phyloP scores from a whole-genome alignment of 2,113 vertebrate species.

The Monopterus albus region DNA sequence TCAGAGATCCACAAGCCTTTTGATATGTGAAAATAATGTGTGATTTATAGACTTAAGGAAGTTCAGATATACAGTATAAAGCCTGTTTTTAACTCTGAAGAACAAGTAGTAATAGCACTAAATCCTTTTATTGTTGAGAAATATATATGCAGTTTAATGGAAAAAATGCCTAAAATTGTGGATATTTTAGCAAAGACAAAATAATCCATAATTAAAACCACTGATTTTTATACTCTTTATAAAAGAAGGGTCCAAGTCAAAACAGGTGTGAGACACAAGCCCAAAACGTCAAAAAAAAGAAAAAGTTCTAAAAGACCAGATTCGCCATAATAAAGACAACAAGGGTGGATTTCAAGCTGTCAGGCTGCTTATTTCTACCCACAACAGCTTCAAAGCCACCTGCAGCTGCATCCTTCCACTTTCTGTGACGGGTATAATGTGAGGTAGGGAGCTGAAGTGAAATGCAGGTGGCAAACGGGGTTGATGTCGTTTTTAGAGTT shows the following conservation, averaged over 20 bases:
- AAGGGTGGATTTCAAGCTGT: slow-evolving; percentile 53
- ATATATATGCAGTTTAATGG: not conserved
- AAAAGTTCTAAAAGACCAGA: slow-evolving; percentile 49
- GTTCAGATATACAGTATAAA: not conserved
- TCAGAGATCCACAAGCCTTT: not conserved
- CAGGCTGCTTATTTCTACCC: slow-evolving; percentile 62
- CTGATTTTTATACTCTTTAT: not conserved
- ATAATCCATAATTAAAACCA: slow-evolving; percentile 1
- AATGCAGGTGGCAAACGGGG: slow-evolving; percentile 60
- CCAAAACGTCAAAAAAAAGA: slow-evolving; percentile 9
- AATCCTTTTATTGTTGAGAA: not conserved
- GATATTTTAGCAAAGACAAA: not conserved
- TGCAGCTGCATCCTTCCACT: slow-evolving; percentile 72
- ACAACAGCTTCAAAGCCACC: slow-evolving; percentile 61
- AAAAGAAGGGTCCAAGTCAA: slow-evolving; percentile 12
- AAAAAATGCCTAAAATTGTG: not conserved
- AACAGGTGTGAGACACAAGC: slow-evolving; percentile 5
- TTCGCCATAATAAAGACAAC: slow-evolving; percentile 52
- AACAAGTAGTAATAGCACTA: not conserved
- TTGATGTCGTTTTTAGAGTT: slow-evolving; percentile 46
- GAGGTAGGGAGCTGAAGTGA: slow-evolving; percentile 47
- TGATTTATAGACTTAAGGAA: not conserved
- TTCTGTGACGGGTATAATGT: slow-evolving; percentile 57
- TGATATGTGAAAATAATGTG: not conserved
- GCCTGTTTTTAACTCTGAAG: too few species aligned